Conservation (phyloP, 1,140 invertebrate genomes). For the Neodiprion pinetum region DNA sequence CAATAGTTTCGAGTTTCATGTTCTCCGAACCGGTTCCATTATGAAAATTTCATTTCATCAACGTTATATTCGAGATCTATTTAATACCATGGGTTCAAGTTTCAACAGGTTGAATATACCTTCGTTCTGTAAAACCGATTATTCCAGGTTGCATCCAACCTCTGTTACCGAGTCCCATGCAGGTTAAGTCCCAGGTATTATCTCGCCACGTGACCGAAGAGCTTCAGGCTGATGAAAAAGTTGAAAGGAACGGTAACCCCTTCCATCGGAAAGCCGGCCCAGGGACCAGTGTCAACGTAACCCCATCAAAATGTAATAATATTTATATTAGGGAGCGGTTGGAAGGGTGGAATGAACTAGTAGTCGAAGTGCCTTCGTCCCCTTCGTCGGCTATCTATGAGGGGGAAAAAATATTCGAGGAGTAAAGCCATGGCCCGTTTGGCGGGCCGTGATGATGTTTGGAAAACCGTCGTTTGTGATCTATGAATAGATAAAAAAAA, state of each 20-base stretch:
- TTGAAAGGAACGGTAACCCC: slow-evolving; percentile 23
- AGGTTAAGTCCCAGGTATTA: slow-evolving; percentile 33
- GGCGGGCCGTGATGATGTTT: no score
- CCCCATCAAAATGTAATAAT: slow-evolving; percentile 63
- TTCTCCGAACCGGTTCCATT: no score
- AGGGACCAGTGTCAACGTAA: slow-evolving; percentile 55
- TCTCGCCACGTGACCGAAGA: slow-evolving; percentile 43
- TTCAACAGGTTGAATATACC: no score
- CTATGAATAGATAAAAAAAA: no score
- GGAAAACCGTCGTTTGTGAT: no score
- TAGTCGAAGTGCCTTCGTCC: not conserved
- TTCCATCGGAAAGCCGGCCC: not conserved
- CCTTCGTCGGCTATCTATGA: not conserved
- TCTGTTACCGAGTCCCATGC: not conserved
- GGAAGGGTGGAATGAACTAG: slow-evolving; percentile 22
- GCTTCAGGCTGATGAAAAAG: slow-evolving; percentile 53
- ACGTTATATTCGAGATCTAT: no score
- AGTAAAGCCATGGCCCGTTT: no score
- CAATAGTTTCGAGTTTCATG: no score
- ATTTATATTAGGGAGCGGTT: slow-evolving; percentile 61
- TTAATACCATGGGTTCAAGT: no score
- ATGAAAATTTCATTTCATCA: no score
- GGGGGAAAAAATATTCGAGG: slow-evolving; percentile 10
- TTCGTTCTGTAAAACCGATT: no score
- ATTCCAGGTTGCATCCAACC: no score